These are phyloP conservation scores for Microcebus lehilahytsara DNA, from an alignment of 2,113 vertebrate genomes.

Conservation along the genomic window DNA sequence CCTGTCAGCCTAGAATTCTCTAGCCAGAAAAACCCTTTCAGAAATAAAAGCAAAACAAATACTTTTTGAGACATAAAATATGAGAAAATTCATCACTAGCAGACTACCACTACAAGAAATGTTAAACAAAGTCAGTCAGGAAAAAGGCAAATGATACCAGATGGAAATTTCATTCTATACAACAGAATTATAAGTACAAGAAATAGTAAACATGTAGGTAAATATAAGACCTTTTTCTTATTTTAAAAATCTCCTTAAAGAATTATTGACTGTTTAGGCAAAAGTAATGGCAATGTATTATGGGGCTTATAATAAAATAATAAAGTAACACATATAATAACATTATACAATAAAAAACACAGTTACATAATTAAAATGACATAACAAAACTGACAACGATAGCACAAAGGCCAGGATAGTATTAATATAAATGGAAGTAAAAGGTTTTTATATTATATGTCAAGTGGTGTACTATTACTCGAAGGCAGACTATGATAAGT, in stretches of 20 bases:
- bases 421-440: background rate
- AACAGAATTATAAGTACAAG: background rate
- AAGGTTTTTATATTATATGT: background rate
- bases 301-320: background rate
- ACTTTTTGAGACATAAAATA: too few species aligned
- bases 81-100: background rate
- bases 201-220: background rate
- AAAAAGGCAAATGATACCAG: background rate
- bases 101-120: background rate
- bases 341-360: background rate
- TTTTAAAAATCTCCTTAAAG: background rate
- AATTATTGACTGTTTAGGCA: background rate
- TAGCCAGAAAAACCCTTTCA: background rate
- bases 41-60: background rate
- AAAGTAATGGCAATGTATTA: background rate
- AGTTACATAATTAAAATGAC: background rate
- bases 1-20: background rate
- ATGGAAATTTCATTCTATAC: background rate
- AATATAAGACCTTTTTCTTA: background rate
- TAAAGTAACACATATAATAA: background rate
- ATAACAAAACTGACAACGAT: background rate
- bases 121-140: background rate
- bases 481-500: background rate
- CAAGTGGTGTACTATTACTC: background rate
- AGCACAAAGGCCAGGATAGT: background rate